These are phyloP conservation scores for Pelmatolapia mariae DNA, from an alignment of 2,113 vertebrate genomes.

Conservation along the genomic window DNA sequence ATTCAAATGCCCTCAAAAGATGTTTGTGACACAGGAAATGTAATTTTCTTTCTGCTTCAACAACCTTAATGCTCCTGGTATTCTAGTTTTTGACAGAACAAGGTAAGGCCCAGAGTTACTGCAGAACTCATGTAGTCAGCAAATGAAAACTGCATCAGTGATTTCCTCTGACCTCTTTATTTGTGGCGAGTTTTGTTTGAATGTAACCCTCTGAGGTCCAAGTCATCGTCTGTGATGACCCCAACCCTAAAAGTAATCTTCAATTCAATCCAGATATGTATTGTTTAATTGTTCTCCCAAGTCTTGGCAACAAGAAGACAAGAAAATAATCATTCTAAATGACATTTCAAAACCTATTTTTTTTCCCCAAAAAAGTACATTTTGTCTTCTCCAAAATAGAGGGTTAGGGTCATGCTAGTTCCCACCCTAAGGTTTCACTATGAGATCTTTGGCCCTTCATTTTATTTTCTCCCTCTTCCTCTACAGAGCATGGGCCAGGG, in stretches of 20 bases:
- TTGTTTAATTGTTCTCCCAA: background rate
- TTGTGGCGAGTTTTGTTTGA: background rate
- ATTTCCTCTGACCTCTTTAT: background rate
- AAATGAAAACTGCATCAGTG: background rate
- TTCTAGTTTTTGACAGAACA: background rate
- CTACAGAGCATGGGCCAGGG: conserved; percentile 43
- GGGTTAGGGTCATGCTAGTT: background rate
- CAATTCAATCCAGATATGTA: background rate
- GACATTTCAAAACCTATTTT: background rate
- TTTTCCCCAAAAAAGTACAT: accelerated
- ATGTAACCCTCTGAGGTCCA: background rate
- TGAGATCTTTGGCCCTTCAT: conserved; percentile 14
- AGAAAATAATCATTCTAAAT: background rate
- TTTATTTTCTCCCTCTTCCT: conserved; percentile 60
- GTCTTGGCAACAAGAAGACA: background rate
- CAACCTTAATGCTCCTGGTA: background rate
- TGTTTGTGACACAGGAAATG: background rate
- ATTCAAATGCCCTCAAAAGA: background rate
- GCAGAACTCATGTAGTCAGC: background rate
- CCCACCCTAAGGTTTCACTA: conserved; percentile 33
- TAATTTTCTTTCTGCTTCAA: background rate
- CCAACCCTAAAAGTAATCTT: background rate
- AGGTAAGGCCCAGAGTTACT: background rate
- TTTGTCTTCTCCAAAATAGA: background rate
- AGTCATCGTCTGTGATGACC: background rate